Evolutionary conservation across 2,888 invertebrate species (phyloP).

Genomic region (Cyclophora albipunctata): DNA sequence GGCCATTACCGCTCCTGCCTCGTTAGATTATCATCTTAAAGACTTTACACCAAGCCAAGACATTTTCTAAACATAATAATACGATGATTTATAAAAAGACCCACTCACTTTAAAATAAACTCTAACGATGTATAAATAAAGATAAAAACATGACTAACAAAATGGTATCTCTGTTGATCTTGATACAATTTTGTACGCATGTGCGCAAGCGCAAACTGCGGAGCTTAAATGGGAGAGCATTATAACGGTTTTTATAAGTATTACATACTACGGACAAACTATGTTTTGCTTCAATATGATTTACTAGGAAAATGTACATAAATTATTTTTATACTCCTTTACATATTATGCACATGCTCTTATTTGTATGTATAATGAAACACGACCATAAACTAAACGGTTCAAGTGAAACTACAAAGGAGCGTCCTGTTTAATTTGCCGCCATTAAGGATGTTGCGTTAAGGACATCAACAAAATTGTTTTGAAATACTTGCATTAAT

Average conservation of each 20-base stretch:
- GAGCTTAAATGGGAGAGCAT: constrained; percentile 30
- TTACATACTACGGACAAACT: constrained; percentile 2
- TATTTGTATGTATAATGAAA: too few species aligned
- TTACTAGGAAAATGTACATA: background rate
- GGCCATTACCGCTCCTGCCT: background rate
- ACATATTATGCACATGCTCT: background rate
- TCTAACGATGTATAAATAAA: background rate
- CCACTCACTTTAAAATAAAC: constrained; percentile 1
- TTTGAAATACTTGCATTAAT: background rate
- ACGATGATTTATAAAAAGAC: background rate
- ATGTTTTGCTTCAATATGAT: background rate
- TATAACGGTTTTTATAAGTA: constrained; percentile 21
- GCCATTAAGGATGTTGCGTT: too few species aligned
- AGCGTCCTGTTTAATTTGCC: too few species aligned
- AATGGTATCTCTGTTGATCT: constrained; percentile 7
- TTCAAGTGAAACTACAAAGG: too few species aligned
- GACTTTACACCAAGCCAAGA: background rate
- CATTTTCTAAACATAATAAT: constrained; percentile 3
- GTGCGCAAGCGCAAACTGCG: constrained; percentile 14
- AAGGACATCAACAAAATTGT: too few species aligned
- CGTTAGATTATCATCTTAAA: constrained; percentile 8
- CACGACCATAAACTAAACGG: too few species aligned
- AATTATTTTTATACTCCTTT: background rate
- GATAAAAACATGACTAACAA: background rate
- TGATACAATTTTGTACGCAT: constrained; percentile 12